Evolutionary conservation across 2,113 vertebrate species (phyloP).

Genomic region (Chionodraco myersi): DNA sequence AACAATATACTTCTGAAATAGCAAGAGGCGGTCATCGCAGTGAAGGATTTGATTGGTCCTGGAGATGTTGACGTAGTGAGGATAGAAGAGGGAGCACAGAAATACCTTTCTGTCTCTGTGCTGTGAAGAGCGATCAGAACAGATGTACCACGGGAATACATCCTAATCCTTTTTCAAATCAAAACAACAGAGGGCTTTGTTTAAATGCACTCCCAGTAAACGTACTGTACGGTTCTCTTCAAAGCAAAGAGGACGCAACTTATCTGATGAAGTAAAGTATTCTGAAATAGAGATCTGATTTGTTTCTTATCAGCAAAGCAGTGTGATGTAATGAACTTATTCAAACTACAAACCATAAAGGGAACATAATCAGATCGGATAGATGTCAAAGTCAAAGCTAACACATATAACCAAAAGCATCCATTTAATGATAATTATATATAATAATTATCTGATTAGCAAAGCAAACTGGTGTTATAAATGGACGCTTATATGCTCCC

Average conservation of each 20-base stretch:
- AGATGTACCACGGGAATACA: neutral
- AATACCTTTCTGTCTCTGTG: conserved; percentile 9
- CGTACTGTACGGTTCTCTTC: neutral
- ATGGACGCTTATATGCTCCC: neutral
- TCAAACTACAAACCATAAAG: conserved; percentile 23
- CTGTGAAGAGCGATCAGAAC: neutral
- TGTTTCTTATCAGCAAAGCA: conserved; percentile 50
- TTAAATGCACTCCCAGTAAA: neutral
- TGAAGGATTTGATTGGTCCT: conserved; percentile 29
- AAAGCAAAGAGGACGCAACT: neutral
- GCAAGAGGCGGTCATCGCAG: conserved; percentile 46
- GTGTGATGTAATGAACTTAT: conserved; percentile 26
- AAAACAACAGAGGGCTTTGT: neutral
- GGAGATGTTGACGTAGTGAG: conserved; percentile 5
- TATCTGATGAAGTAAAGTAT: neutral
- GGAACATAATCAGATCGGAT: conserved; percentile 23
- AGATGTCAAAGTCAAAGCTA: neutral
- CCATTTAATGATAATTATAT: neutral
- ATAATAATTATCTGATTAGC: conserved; percentile 17
- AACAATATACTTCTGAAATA: conserved; percentile 60
- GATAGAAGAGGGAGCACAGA: conserved; percentile 1
- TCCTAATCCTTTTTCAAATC: neutral
- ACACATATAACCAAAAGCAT: neutral
- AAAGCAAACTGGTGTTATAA: conserved; percentile 22
- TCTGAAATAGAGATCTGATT: conserved; percentile 26